A percentile compares a stretch with the other conserved stretches of the same genome.
These are phyloP conservation scores for Furnarius figulus DNA, from an alignment of 2,113 vertebrate species.

Conservation along the genomic window DNA sequence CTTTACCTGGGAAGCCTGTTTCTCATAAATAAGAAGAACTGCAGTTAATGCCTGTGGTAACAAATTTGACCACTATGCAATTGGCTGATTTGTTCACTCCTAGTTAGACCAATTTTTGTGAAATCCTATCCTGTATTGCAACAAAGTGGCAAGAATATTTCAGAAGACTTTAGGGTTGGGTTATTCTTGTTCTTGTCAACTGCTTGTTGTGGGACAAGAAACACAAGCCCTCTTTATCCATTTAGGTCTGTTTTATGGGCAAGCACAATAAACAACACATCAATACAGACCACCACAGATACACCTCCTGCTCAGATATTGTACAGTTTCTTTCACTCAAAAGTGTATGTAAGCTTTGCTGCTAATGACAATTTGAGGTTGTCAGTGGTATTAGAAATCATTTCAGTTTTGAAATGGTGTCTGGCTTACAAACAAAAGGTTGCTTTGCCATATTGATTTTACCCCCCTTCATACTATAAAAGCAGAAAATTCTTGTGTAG, in stretches of 20 bases:
- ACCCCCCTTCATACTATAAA: not conserved
- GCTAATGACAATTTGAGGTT: not conserved
- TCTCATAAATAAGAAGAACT: slow-evolving; percentile 20
- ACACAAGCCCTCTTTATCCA: not conserved
- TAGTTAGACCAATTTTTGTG: slow-evolving; percentile 46
- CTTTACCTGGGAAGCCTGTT: slow-evolving; percentile 43
- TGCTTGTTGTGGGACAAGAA: not conserved
- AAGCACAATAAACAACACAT: not conserved
- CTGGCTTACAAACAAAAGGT: not conserved
- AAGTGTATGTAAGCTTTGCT: not conserved
- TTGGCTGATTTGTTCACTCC: slow-evolving; percentile 36
- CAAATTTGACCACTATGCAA: not conserved
- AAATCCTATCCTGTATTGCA: slow-evolving; percentile 24
- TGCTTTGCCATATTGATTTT: not conserved
- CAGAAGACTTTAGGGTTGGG: not conserved
- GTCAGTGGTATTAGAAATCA: not conserved
- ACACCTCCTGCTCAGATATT: not conserved
- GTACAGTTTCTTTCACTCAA: not conserved
- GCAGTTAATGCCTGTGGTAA: slow-evolving; percentile 26
- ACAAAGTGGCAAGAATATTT: rapidly evolving
- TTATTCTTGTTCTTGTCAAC: not conserved
- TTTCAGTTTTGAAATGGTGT: not conserved
- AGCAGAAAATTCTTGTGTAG: not conserved
- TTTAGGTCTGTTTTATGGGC: not conserved
- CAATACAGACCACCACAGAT: not conserved